Conservation (phyloP, 2,113 vertebrate species). For the Eurypyga helias region DNA sequence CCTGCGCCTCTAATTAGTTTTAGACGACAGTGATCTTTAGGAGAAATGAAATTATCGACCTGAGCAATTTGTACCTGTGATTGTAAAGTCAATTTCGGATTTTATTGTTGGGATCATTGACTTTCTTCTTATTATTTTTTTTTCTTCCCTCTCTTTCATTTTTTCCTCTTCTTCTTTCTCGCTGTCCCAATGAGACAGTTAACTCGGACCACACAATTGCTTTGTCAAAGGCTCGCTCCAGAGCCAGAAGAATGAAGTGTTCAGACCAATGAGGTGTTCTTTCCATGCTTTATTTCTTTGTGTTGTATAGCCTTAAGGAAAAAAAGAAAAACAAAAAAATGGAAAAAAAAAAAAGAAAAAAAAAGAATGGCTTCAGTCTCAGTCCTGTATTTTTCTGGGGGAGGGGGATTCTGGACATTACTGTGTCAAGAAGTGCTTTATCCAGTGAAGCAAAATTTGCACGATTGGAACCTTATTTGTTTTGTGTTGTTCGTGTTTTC, state of each 20-base stretch:
- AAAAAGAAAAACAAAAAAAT: constrained; percentile 12
- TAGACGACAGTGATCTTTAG: constrained; percentile 87
- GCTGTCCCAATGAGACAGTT: constrained; percentile 62
- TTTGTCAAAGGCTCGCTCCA: constrained; percentile 67
- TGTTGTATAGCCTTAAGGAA: constrained; percentile 92
- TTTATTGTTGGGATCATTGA: constrained; percentile 85
- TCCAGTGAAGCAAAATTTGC: constrained; percentile 91
- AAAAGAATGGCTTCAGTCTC: constrained; percentile 81
- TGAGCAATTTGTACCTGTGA: constrained; percentile 86
- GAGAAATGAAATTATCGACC: constrained; percentile 83
- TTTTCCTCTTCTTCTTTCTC: constrained; percentile 60
- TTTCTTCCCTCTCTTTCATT: not conserved
- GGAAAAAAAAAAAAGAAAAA: constrained; percentile 9
- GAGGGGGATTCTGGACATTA: constrained; percentile 84
- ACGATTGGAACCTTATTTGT: constrained; percentile 86
- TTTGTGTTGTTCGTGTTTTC: constrained; percentile 90
- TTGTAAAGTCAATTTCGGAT: constrained; percentile 87
- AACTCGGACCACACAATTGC: constrained; percentile 66
- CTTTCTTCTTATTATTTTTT: constrained; percentile 64
- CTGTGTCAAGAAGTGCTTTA: constrained; percentile 91
- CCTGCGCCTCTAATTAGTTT: constrained; percentile 86
- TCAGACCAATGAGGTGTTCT: constrained; percentile 76
- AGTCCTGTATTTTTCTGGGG: constrained; percentile 80
- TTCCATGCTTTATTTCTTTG: constrained; percentile 83
- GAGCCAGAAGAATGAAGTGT: constrained; percentile 68